Percentiles rank a stretch among this genome's conserved stretches.
These are phyloP conservation scores for Pectinophora gossypiella DNA, from an alignment of 1,140 invertebrate species.

Conservation along the genomic window DNA sequence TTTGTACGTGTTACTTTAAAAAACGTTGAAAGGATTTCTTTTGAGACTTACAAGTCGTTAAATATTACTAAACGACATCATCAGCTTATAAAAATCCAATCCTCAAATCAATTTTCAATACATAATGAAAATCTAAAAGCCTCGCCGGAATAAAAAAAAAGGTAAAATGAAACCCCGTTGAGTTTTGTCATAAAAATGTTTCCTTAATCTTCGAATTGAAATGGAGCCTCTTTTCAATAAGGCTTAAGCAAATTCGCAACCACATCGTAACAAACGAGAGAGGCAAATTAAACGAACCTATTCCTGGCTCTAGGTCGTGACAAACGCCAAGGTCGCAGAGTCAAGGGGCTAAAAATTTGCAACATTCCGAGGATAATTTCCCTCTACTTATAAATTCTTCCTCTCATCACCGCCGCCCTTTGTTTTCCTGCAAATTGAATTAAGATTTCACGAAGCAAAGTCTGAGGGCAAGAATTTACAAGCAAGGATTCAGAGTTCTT, in stretches of 20 bases:
- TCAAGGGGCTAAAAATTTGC: not conserved
- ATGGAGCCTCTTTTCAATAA: not conserved
- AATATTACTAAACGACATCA: too few relatives aligned
- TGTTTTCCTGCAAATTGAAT: conserved; percentile 55
- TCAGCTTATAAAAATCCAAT: too few relatives aligned
- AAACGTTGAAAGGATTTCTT: too few relatives aligned
- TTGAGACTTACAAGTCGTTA: too few relatives aligned
- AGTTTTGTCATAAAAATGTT: not conserved
- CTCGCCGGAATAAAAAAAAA: not conserved
- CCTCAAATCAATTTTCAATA: too few relatives aligned
- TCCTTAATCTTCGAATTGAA: not conserved
- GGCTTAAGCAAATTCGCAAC: not conserved
- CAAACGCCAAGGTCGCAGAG: conserved; percentile 1
- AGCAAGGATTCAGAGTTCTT: conserved; percentile 36
- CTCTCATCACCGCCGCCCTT: conserved; percentile 37
- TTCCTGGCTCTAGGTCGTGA: too few relatives aligned
- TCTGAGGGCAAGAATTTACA: conserved; percentile 23
- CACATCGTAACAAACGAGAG: not conserved
- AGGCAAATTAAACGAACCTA: too few relatives aligned
- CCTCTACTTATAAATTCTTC: conserved; percentile 40
- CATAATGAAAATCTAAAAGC: too few relatives aligned
- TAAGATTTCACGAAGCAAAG: conserved; percentile 51
- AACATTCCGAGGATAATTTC: conserved; percentile 15
- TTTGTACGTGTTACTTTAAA: too few relatives aligned
- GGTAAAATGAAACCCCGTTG: not conserved